Base-by-base conservation (phyloP, 2,797 vertebrate genomes). In the Sebastes paucispinis region DNA sequence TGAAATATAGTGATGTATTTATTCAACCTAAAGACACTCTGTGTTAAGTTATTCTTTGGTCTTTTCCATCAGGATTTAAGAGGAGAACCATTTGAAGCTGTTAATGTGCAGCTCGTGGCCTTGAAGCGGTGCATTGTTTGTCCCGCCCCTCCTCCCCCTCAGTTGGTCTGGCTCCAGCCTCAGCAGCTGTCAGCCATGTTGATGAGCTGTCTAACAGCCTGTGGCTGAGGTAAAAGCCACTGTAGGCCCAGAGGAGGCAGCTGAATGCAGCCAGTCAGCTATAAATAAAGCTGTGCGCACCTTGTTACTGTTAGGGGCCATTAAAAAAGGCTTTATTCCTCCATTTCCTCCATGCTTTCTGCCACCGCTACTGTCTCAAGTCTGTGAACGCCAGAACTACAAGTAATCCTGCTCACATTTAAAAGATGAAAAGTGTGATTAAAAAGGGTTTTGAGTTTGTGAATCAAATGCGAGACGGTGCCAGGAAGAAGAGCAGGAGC, bases 131-230 rank as follows among this genome's bases (percentile, higher is more conserved):
- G 13, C 20, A 24, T 50, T 24, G 14, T 71, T 55, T 18, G 58
- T 34, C 71, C 68, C 27, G 3, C 66, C 78, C 78, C 24, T 39
- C 77, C 47, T 39, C 29, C 75, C 69, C 54, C 69, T 67, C 66
- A 43, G 71, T 11, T 66, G 62, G 36, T 67, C 36, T 11, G 8
- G 20, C 22, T 79, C 66, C 66, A 59, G 60, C 64, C 27, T 13
- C 47, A 39, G 25, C 67, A 76, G 72, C 71, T 84, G 79, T 87
- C 87, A 78, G 55, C 85, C 84, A 85, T 12, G 50, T 60, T 80
- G 79, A 82, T 77, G 72, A 77, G 75, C 70, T 32, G 69, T 70
- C 68, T 62, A 71, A 75, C 77, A 66, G 63, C 65, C 73, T 73
- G 73, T 67, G 69, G 73, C 59, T 76, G 66, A 79, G 39, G 62